phyloP scores from a whole-genome alignment of 2,797 vertebrate genomes.

The Cichlasoma orientale region DNA sequence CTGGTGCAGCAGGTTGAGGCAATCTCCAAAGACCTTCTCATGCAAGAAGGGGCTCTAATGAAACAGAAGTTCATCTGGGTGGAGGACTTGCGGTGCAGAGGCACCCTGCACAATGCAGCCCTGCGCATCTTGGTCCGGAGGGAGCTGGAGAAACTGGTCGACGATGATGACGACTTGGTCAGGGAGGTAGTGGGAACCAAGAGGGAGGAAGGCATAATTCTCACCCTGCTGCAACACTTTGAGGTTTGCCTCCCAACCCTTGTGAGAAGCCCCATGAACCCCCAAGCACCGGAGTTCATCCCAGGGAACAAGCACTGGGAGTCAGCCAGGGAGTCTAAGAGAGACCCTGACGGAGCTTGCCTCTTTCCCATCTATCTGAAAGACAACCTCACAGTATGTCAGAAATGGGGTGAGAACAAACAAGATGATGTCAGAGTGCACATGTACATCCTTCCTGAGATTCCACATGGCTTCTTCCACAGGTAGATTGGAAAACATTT shows the following conservation, averaged over 20 bases:
- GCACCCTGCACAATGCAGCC: conserved; percentile 75
- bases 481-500: conserved; percentile 63
- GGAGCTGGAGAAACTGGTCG: conserved; percentile 58
- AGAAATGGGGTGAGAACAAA: conserved; percentile 78
- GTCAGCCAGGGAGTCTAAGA: background rate
- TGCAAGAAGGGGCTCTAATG: conserved; percentile 58
- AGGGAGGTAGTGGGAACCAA: conserved; percentile 74
- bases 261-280: conserved; percentile 55
- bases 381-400: conserved; percentile 62
- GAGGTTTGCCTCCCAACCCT: conserved; percentile 80
- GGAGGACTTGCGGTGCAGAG: conserved; percentile 68
- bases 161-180: conserved; percentile 63
- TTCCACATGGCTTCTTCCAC: conserved; percentile 82
- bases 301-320: conserved; percentile 62
- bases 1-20: conserved; percentile 70
- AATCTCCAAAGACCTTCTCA: conserved; percentile 63
- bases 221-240: conserved; percentile 80
- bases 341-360: conserved; percentile 60
- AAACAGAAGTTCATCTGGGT: conserved; percentile 75
- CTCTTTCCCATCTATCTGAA: conserved; percentile 80
- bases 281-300: conserved; percentile 72
- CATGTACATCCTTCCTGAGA: conserved; percentile 77
- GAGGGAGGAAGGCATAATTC: conserved; percentile 70
- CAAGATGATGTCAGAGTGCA: conserved; percentile 72
- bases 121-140: conserved; percentile 74